A percentile compares a stretch with the other conserved stretches of the same genome.
These are phyloP conservation scores for Tarsius wallacei DNA, from an alignment of 2,797 vertebrate species.

Conservation along the genomic window DNA sequence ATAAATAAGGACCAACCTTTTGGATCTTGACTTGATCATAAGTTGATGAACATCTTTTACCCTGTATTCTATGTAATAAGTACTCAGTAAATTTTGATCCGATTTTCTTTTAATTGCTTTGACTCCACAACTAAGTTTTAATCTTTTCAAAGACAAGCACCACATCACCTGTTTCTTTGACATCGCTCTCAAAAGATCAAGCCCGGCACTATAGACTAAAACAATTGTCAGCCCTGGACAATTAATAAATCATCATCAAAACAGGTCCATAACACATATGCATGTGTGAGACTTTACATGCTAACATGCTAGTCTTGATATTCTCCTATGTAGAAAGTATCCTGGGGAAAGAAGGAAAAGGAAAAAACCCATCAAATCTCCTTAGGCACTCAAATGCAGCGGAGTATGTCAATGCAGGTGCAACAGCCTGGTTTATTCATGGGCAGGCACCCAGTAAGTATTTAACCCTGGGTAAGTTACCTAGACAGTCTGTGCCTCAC, in stretches of 20 bases:
- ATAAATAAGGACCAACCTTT: slow-evolving; percentile 1
- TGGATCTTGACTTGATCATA: not conserved
- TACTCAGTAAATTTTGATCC: not conserved
- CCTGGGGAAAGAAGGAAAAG: not conserved
- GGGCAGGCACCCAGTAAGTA: too few species aligned
- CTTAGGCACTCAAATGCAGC: not conserved
- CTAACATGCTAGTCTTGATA: not conserved
- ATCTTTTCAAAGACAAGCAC: not conserved
- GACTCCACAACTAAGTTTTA: slow-evolving; percentile 3
- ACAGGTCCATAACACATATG: not conserved
- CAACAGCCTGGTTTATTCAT: not conserved
- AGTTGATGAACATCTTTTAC: not conserved
- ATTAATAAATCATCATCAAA: not conserved
- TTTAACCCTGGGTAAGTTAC: not conserved
- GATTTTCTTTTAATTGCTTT: slow-evolving; percentile 52
- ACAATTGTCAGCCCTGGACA: not conserved
- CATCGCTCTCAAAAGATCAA: not conserved
- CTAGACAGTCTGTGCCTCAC: not conserved
- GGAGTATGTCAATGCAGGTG: not conserved
- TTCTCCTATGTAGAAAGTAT: not conserved
- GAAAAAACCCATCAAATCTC: not conserved
- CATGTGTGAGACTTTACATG: not conserved
- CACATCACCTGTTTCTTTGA: not conserved
- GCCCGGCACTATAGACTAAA: not conserved
- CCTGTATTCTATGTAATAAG: not conserved